Base-by-base conservation (phyloP, 2,888 invertebrate species). In the Scaptomyza cyrtandrae region DNA sequence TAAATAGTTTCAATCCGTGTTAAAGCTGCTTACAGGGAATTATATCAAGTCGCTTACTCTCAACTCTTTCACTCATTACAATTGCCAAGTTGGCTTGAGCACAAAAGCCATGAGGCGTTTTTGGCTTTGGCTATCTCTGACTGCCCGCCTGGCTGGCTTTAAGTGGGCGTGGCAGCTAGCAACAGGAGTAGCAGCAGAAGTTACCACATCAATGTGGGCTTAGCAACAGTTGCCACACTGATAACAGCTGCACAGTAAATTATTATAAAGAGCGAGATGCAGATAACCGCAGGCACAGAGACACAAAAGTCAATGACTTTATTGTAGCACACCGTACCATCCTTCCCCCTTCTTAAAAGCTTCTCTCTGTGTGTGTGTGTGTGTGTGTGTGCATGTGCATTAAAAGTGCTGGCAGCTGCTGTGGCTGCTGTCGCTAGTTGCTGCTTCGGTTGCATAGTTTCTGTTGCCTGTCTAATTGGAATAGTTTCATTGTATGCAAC, bases 221-320 rank as follows among this genome's bases (percentile, higher is more conserved):
- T 83, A 88, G 83, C 88, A 83, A 88, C 88, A 83, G 83, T 79
- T 83, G 83, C 68, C 59, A 43, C 65, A 44, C 68, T 80, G 80
- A 80, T 78, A 80, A 73, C 73, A 71, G 73, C 74, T 57, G 67
- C 78, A 63, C 48, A 59, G 74, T 44, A 63, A 77, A 86, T 86
- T 82, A 83, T 88, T 86, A 84, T 72, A 68, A 73, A 50, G 64
- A 56, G 72, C 45, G 61, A 53, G 65, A 73, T 73, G 63, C 73
- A 55, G 70, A 74, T 72, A 67, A 69, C 43, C 46, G 48, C 48
- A 54, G 50, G 27, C 46, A 53, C 45, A 56, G 49, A 37, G 48
- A 62, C 70, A 69, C 69, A 86, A 74, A 86, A 83, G 83, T 83
- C 83, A 83, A 83, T 83, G 83, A 88, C 83, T 88, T 77, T 80